phyloP scores from a whole-genome alignment of 2,797 vertebrate genomes.

The Dallia pectoralis region DNA sequence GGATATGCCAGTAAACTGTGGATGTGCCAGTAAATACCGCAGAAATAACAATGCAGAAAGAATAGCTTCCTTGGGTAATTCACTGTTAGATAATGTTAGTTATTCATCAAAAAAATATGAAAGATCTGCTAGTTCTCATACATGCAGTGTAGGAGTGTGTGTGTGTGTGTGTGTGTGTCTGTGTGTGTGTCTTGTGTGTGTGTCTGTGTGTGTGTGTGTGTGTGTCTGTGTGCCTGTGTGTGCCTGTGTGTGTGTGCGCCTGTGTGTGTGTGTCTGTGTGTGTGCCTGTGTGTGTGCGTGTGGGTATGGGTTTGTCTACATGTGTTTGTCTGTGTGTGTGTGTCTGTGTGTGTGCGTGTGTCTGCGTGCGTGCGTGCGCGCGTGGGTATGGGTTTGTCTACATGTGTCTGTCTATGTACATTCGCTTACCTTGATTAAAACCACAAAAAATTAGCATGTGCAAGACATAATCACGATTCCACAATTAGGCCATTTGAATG shows the following conservation, averaged over 20 bases:
- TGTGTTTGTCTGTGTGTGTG: neutral
- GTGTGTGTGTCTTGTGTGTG: constrained; percentile 1
- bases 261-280: constrained; percentile 8
- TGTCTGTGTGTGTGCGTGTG: neutral
- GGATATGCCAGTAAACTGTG: constrained; percentile 12
- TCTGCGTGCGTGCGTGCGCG: neutral
- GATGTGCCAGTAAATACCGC: constrained; percentile 14
- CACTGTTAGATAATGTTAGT: neutral
- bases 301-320: too few species aligned
- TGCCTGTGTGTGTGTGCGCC: neutral
- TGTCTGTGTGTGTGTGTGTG: constrained; percentile 10
- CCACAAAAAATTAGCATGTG: constrained; percentile 54
- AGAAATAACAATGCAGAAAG: neutral
- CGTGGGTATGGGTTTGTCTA: neutral
- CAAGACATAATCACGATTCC: constrained; percentile 43
- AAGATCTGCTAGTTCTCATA: neutral
- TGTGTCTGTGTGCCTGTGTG: too few species aligned
- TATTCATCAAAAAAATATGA: neutral
- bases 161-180: constrained; percentile 27
- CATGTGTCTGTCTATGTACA: neutral
- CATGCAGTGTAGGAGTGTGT: neutral
- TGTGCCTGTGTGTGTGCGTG: constrained; percentile 5
- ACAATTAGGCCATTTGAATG: constrained; percentile 54
- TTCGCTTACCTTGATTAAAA: constrained; percentile 37
- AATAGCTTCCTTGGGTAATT: neutral